Base-by-base conservation (phyloP, 2,113 vertebrate genomes). In the Spermophilus dauricus region DNA sequence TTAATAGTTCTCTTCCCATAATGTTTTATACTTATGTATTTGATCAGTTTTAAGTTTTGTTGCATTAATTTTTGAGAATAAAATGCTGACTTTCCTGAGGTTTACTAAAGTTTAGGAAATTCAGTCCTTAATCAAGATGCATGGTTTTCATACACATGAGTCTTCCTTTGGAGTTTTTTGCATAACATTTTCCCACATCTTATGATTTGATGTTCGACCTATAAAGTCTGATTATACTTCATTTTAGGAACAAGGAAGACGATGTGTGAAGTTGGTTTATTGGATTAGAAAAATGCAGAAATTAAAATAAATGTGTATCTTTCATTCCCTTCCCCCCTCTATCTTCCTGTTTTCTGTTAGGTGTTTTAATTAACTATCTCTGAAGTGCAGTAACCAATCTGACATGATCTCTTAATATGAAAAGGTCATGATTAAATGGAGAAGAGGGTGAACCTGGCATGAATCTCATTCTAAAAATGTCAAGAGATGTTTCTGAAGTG, bases 401-500 rank as follows among this genome's bases (percentile, higher is more conserved):
- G 17, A 28, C 78, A 45, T 67, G 81, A 88, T 96, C 65, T 96
- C 45, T 96, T 48, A 28, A 22, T 87, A 76, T 73, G n/a, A 91
- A 97, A 98, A 97, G 92, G 63, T 91, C 78, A 91, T 22, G 13
- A 39, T 56, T 80, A 82, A 95, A 95, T 69, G 37, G 72, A 42
- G 48, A 85, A 94, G 75, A 82, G 77, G 30, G 39, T 91, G 56
- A 91, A 51, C 9, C 37, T 76, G 58, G 85, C 13, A 5, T 83
- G 88, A 97, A 75, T 96, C 39, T 92, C 76, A 90, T 92, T 92
- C 65, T 95, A 85, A 95, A 96, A 96, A 83, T 96, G 67, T 95
- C 77, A 94, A 95, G 77, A 95, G 91, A 70, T 94, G 37, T 75
- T 94, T 86, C 45, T 82, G 18, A 80, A 95, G 69, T 88, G n/a